phyloP scores from a whole-genome alignment of 2,113 vertebrate species.

The Ptilorrhoa leucosticta region DNA sequence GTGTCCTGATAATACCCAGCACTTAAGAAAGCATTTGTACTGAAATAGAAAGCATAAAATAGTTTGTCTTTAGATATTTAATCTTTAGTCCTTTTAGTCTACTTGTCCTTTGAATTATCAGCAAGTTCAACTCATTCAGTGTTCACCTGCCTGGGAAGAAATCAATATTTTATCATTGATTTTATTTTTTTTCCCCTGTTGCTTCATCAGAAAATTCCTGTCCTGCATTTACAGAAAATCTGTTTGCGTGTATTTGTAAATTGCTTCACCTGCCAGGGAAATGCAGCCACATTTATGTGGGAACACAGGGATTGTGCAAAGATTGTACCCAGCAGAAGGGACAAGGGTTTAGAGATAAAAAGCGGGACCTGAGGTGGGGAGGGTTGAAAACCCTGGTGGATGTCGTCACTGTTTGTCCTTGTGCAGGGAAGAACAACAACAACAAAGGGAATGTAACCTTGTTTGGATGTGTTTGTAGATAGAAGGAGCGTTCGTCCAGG shows the following conservation, averaged over 20 bases:
- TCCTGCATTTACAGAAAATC: not conserved
- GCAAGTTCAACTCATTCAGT: not conserved
- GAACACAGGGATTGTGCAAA: not conserved
- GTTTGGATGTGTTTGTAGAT: conserved; percentile 72
- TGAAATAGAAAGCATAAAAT: not conserved
- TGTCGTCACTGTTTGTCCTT: not conserved
- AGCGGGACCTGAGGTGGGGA: not conserved
- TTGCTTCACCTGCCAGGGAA: not conserved
- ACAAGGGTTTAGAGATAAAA: not conserved
- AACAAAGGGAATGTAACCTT: not conserved
- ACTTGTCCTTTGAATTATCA: not conserved
- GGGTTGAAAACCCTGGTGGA: not conserved
- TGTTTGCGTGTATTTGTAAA: not conserved
- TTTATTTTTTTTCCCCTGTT: not conserved
- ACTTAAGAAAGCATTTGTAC: not conserved
- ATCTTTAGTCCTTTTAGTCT: not conserved
- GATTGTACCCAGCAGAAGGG: not conserved
- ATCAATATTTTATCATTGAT: not conserved
- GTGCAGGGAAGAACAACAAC: not conserved
- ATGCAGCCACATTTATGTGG: not conserved
- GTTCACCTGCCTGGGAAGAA: not conserved
- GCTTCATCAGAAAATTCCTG: not conserved
- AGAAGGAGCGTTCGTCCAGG: conserved; percentile 93
- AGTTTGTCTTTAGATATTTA: not conserved
- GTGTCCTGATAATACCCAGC: not conserved